Base-by-base conservation (phyloP, 2,797 vertebrate species). In the Chelon labrosus region DNA sequence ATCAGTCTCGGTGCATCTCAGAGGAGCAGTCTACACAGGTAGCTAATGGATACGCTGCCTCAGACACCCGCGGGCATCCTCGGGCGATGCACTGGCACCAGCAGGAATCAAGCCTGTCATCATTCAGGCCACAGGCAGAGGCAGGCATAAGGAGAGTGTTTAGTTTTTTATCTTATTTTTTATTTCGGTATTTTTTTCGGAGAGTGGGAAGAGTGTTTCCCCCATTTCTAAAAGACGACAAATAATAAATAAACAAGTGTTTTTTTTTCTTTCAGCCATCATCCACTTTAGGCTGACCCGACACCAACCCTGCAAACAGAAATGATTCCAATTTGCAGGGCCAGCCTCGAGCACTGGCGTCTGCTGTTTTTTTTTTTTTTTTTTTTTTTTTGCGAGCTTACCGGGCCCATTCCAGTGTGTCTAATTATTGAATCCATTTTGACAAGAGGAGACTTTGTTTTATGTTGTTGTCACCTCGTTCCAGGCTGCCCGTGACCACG, bases 31-130 rank as follows among this genome's bases (percentile, higher is more conserved):
- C 83, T 84, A 88, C 89, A 90, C 89, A 85, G 89, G 90, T 91
- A 89, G 84, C 87, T 90, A 91, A 92, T 91, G 83, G 89, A 88
- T 86, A 76, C 27, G 78, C 80, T 87, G 80, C 65, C 83, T 89
- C 75, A 82, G 80, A 90, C 86, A 90, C 91, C 89, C 52, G 82
- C 82, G 85, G 91, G 89, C 88, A 85, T 91, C 90, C 91, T 92
- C 78, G 76, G 87, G 91, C 86, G 56, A 90, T 86, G 73, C 85
- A 68, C 88, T 90, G 92, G 90, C 69, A 85, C 90, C 91, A 85
- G 83, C 82, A 86, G 84, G 86, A 88, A 83, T 90, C 82, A 88
- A 69, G 85, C 79, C 79, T 88, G 88, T 92, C 89, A 89, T 88
- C 85, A 82, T 90, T 82, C 61, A 79, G 85, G 88, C 87, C 87